Conservation (phyloP, 2,888 invertebrate species). For the Isotomurus palustris region DNA sequence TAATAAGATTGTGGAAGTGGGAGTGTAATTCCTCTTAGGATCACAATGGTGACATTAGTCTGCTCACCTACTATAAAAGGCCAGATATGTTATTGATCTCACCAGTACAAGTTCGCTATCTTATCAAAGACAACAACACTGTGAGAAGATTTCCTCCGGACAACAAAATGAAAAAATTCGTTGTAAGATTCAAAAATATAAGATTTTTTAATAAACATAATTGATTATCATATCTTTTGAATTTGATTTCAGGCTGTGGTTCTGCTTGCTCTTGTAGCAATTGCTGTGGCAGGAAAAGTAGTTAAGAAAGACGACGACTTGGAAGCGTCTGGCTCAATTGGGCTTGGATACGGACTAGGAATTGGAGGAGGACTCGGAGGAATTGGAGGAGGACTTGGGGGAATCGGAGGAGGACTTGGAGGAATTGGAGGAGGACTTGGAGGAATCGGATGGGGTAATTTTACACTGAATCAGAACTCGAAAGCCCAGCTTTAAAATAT, state of each 20-base stretch:
- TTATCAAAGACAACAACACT: background rate
- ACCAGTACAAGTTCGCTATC: too few species aligned
- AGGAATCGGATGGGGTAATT: too few species aligned
- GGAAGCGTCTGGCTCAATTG: background rate
- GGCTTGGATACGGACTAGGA: conserved; percentile 3
- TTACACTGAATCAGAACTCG: too few species aligned
- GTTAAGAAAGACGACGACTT: background rate
- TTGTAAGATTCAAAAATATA: conserved; percentile 18
- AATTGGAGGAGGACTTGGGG: conserved; percentile 3
- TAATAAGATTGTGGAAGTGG: too few species aligned
- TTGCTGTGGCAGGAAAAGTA: conserved; percentile 9
- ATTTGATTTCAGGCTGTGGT: conserved; percentile 15
- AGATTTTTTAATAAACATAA: background rate
- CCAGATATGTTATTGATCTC: too few species aligned
- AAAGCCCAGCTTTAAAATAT: too few species aligned
- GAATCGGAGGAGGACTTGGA: background rate
- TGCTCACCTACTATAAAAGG: too few species aligned
- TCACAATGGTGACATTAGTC: too few species aligned
- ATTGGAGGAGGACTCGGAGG: conserved; percentile 12
- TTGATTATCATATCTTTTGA: background rate
- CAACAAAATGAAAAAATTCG: conserved; percentile 25
- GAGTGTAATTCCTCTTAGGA: too few species aligned
- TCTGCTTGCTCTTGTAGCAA: conserved; percentile 16
- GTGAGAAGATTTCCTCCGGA: background rate
- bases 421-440: too few species aligned